Percentiles rank a stretch among this genome's conserved stretches.
phyloP scores from a whole-genome alignment of 2,797 vertebrate genomes.

The Dicrostonyx torquatus region DNA sequence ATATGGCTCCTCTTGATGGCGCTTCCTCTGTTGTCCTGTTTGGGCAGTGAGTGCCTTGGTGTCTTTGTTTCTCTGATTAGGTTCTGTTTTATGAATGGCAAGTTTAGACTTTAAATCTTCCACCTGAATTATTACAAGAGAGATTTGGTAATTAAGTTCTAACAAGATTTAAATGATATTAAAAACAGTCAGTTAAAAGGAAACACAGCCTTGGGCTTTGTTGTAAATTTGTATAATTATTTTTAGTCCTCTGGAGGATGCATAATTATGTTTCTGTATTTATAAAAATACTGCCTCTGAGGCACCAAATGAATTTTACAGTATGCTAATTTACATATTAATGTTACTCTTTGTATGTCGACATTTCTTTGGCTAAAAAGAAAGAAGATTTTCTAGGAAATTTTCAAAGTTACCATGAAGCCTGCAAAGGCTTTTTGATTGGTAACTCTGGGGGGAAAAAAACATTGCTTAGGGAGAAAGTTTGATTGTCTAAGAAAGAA shows the following conservation, averaged over 20 bases:
- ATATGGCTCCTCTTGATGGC: conserved; percentile 85
- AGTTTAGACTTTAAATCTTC: conserved; percentile 94
- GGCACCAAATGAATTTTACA: conserved; percentile 88
- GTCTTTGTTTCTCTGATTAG: conserved; percentile 92
- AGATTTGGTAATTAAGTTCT: conserved; percentile 91
- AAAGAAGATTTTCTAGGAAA: conserved; percentile 78
- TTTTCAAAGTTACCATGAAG: conserved; percentile 75
- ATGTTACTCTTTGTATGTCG: conserved; percentile 82
- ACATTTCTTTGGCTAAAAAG: conserved; percentile 75
- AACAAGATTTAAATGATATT: conserved; percentile 91
- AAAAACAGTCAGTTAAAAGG: conserved; percentile 89
- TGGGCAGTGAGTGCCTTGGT: conserved; percentile 88
- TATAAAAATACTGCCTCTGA: conserved; percentile 89
- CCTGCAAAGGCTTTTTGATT: conserved; percentile 44
- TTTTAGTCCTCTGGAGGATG: conserved; percentile 89
- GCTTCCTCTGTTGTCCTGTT: conserved; percentile 87
- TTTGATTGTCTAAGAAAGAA: conserved; percentile 27
- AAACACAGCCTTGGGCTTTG: conserved; percentile 89
- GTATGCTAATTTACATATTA: conserved; percentile 87
- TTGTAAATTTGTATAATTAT: conserved; percentile 90
- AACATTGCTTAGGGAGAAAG: conserved; percentile 45
- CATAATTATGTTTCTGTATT: conserved; percentile 90
- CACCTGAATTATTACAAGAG: conserved; percentile 89
- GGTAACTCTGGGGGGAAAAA: conserved; percentile 53
- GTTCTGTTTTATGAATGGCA: conserved; percentile 91